A percentile compares a stretch with the other conserved stretches of the same genome.
These are phyloP conservation scores for Rhynchophorus ferrugineus DNA, from an alignment of 1,140 invertebrate species.

Conservation along the genomic window DNA sequence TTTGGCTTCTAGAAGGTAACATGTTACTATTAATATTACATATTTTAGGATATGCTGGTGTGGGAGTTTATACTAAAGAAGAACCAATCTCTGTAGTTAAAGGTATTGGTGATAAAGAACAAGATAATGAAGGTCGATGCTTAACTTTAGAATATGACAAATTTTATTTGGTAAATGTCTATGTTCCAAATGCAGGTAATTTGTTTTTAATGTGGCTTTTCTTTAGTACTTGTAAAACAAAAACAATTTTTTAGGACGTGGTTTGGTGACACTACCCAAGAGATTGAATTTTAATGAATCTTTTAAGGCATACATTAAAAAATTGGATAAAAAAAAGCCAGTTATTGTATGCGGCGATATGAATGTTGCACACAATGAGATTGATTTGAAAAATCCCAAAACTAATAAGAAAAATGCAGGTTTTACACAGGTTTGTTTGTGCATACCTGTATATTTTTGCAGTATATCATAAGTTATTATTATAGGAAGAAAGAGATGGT, in stretches of 20 bases:
- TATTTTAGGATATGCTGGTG: conserved; percentile 69
- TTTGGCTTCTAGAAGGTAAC: neutral
- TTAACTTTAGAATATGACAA: conserved; percentile 93
- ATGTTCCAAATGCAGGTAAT: conserved; percentile 66
- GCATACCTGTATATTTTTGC: too few species aligned
- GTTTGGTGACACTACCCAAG: conserved; percentile 79
- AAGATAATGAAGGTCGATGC: conserved; percentile 81
- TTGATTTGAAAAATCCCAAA: conserved; percentile 93
- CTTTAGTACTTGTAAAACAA: conserved; percentile 4
- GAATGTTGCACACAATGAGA: conserved; percentile 94
- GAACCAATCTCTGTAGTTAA: conserved; percentile 79
- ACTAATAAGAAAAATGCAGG: conserved; percentile 89
- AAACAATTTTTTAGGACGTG: conserved; percentile 51
- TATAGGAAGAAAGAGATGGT: conserved; percentile 75
- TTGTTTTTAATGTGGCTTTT: conserved; percentile 4
- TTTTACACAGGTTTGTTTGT: conserved; percentile 60
- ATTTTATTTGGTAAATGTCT: conserved; percentile 75
- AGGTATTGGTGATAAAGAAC: conserved; percentile 67
- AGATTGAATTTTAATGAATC: conserved; percentile 84
- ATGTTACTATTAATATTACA: neutral
- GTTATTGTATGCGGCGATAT: conserved; percentile 94
- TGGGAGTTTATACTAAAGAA: conserved; percentile 78
- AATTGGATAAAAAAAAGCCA: conserved; percentile 84
- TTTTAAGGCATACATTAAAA: conserved; percentile 69
- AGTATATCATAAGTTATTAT: neutral